Base-by-base conservation (phyloP, 2,113 vertebrate genomes). In the Lethenteron reissneri region DNA sequence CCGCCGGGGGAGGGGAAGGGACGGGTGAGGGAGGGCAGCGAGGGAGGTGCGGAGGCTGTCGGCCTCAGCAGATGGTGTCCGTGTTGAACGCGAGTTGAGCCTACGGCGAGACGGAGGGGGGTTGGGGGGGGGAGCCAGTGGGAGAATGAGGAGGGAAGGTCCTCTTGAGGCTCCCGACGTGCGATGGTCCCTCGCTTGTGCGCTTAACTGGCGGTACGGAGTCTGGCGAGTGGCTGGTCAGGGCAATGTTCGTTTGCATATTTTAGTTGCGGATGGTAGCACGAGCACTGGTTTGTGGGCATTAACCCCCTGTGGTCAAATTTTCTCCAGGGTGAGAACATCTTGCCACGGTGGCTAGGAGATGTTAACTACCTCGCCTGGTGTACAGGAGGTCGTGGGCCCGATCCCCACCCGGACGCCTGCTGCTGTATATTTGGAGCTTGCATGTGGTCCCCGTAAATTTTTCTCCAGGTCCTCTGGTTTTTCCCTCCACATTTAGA, bases 31-130 rank as follows among this genome's bases (percentile, higher is more conserved):
- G 68, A n/a, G 64, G 60, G 56, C 15, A 19, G 69, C 9, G 13
- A 19, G 60, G 12, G 10, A 17, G 17, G 13, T 3, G 9, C 56
- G 10, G 70, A 1, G 11, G 73, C 58, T 2, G 3, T 13, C 6
- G 15, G 76, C 70, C 79, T 89, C 81, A 90, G 78, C 88, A 91
- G 74, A 92, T 82, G 0, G 88, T 92, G 80, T 96, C 92, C 0
- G 92, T 95, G 77, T 90, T 95, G 79, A 97, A 97, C 5, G 89
- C 88, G 57, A 97, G 85, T 83, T 95, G 90, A 72, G 88, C 89
- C 90, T 95, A 75, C 15, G 10, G 70, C 58, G 58, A 58, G 6
- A 15, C 73, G 11, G 64, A 2, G 72, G 41, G n/a, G 11, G 11
- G 56, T 13, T 56, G 71, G 17, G 25, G 58, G n/a, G 4, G 8